Percentiles rank a stretch among this genome's conserved stretches.
Conservation (phyloP, 92 coral and sea anemone species). For the Epizoanthus illoricatus region DNA sequence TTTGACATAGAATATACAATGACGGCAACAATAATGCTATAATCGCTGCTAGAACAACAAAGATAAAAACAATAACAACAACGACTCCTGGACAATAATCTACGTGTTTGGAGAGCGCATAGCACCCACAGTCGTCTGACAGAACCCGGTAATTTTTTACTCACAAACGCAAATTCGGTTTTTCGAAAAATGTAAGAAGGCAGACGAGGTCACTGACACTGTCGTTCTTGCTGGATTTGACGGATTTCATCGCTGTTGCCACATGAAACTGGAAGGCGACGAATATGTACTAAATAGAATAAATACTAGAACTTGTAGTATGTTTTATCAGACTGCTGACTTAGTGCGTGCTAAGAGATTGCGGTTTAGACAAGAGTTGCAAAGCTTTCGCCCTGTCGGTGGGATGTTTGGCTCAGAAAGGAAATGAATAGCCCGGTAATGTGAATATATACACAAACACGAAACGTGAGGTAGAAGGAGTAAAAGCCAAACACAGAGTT, state of each 20-base stretch:
- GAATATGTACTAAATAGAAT: slow-evolving; percentile 10
- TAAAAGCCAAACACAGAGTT: too few relatives aligned
- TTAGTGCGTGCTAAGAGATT: too few relatives aligned
- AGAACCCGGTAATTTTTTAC: background rate
- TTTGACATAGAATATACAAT: too few relatives aligned
- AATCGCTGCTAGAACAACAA: too few relatives aligned
- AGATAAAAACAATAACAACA: too few relatives aligned
- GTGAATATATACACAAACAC: too few relatives aligned
- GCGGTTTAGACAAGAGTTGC: too few relatives aligned
- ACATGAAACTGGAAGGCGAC: background rate
- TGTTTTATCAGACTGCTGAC: background rate
- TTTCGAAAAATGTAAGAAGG: background rate
- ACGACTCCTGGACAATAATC: background rate
- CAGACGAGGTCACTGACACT: background rate
- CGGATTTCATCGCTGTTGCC: background rate
- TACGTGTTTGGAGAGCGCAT: background rate
- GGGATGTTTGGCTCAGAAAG: too few relatives aligned
- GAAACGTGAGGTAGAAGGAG: too few relatives aligned
- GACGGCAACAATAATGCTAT: too few relatives aligned
- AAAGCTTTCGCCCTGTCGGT: too few relatives aligned
- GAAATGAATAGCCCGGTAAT: too few relatives aligned
- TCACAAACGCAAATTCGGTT: background rate
- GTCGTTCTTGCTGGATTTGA: background rate
- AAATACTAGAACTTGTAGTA: background rate
- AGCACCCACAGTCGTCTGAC: background rate